Evolutionary conservation across 30 jellyfish, hydroid and myxozoan species (phyloP).

Genomic region (Pseudorhiza aurosa): DNA sequence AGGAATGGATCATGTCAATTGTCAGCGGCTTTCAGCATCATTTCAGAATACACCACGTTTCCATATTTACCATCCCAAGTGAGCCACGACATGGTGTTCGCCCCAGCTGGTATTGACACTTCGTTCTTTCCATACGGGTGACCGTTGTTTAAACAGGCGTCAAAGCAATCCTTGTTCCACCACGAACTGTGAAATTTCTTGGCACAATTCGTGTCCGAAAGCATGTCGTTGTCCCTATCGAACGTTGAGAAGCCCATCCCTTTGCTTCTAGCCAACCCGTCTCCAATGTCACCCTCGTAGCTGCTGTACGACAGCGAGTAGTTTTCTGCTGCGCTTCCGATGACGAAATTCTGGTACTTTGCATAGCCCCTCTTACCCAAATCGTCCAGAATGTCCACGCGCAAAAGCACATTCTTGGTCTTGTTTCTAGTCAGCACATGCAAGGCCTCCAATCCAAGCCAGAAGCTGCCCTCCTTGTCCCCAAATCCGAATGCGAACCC

Average conservation of each 20-base stretch:
- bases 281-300: constrained; percentile 42
- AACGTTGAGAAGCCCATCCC: constrained; percentile 46
- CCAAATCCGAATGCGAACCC: constrained; percentile 57
- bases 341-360: constrained; percentile 26
- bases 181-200: constrained; percentile 30
- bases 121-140: constrained; percentile 3
- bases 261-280: constrained; percentile 14
- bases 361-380: constrained; percentile 55
- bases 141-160: constrained; percentile 29
- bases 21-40: constrained; percentile 40
- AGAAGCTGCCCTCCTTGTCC: constrained; percentile 48
- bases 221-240: constrained; percentile 46
- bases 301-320: constrained; percentile 16
- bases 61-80: constrained; percentile 19
- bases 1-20: too few relatives aligned
- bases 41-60: constrained; percentile 15
- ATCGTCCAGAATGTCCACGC: constrained; percentile 18
- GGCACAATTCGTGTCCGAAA: constrained; percentile 10
- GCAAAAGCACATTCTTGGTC: not conserved
- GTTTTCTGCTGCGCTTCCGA: constrained; percentile 33
- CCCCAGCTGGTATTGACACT: constrained; percentile 34
- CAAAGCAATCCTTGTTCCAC: constrained; percentile 46
- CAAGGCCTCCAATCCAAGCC: constrained; percentile 60
- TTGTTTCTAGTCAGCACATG: constrained; percentile 30
- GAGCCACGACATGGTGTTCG: constrained; percentile 48